Base-by-base conservation (phyloP, 2,797 vertebrate genomes). In the Simalia tracyae region DNA sequence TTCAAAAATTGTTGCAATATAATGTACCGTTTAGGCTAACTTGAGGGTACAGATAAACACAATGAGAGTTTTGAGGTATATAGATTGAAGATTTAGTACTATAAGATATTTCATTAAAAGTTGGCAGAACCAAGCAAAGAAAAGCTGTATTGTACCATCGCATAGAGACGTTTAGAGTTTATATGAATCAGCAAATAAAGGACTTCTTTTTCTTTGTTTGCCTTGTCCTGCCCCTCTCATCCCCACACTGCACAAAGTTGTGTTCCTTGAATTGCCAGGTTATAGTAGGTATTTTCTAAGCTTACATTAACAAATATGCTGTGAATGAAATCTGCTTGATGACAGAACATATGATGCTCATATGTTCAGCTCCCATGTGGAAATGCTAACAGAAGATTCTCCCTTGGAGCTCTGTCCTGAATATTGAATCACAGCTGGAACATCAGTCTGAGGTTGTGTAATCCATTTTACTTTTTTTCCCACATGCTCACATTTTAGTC, bases 401-500 rank as follows among this genome's bases (percentile, higher is more conserved):
- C 24, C 26, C 36, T 72, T 19, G 12, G 42, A 56, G 5, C 56
- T 59, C 15, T 46, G 17, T 87, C 2, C 9, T 72, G 24, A 46
- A 46, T 86, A 17, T 59, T 46, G 61, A 31, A 56, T 36, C 15
- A 12, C 2, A 10, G 36, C 14, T 57, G 56, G 26, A 46, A 46
- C 14, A 87, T 76, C 57, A 76, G 0, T 22, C 11, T 14, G 22
- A 90, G 31, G 50, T 50, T n/a, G 76, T 46, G 9, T 81, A 81
- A 81, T 42, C 36, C 42, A 46, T 81, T 81, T 81, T 81, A 19
- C 72, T 46, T 42, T 4, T 17, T 19, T 31, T 14, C 9, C 12
- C 4, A 4, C 36, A 60, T 92, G 0, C 9, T 94, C 81, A 91
- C 89, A 89, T 46, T 93, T 68, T 96, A 99, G 98, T 98, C 98